phyloP scores from a whole-genome alignment of 2,888 invertebrate genomes.

The Protula sp. region DNA sequence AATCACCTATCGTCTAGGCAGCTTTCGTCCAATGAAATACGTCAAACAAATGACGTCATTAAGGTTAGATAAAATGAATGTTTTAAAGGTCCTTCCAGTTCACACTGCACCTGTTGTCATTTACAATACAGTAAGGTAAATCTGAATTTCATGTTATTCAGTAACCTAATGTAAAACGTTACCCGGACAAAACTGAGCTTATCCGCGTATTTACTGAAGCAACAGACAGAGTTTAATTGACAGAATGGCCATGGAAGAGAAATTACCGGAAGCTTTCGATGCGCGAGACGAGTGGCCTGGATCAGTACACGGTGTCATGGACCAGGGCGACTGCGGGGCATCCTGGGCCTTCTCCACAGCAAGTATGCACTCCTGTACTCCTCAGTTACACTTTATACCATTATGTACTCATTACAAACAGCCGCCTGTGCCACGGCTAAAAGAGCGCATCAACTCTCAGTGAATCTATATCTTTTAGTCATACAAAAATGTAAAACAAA shows the following conservation, averaged over 20 bases:
- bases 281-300: conserved; percentile 70
- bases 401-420: background rate
- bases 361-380: conserved; percentile 30
- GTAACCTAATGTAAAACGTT: no score
- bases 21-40: conserved; percentile 59
- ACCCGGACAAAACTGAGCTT: no score
- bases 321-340: conserved; percentile 72
- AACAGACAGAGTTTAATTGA: no score
- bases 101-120: no score
- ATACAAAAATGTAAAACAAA: no score
- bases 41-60: conserved; percentile 41
- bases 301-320: conserved; percentile 63
- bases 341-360: conserved; percentile 91
- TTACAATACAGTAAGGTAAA: no score
- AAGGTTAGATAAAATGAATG: background rate
- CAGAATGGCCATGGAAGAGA: conserved; percentile 24
- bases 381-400: background rate
- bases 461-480: no score
- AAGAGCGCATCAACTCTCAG: no score
- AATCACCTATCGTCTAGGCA: conserved; percentile 69
- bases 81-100: no score
- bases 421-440: no score
- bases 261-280: conserved; percentile 68
- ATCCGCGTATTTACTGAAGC: no score
- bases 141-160: no score